phyloP scores from a whole-genome alignment of 1,140 invertebrate genomes.

The Brachionus rotundiformis region DNA sequence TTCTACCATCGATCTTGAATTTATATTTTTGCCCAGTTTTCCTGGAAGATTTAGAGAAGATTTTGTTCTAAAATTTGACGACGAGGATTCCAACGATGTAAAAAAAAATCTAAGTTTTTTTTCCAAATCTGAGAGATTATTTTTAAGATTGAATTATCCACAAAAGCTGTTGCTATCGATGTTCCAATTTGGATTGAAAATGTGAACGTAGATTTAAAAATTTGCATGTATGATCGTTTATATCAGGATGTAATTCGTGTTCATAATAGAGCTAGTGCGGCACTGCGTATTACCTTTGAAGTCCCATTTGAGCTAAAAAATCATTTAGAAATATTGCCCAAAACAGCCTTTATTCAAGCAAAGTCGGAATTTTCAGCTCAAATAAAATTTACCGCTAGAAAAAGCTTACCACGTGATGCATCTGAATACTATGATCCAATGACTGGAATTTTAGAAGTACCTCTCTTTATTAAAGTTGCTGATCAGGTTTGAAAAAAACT shows the following conservation, averaged over 20 bases:
- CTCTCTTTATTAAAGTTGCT: slow-evolving; percentile 61
- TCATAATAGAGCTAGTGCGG: slow-evolving; percentile 59
- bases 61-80: slow-evolving; percentile 31
- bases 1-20: neutral
- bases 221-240: slow-evolving; percentile 64
- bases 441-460: slow-evolving; percentile 62
- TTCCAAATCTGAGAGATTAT: too few relatives aligned
- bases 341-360: slow-evolving; percentile 64
- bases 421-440: slow-evolving; percentile 62
- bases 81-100: slow-evolving; percentile 39
- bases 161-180: slow-evolving; percentile 61
- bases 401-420: slow-evolving; percentile 59
- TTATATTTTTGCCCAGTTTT: neutral
- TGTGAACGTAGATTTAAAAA: slow-evolving; percentile 61
- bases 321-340: slow-evolving; percentile 63
- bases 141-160: slow-evolving; percentile 58
- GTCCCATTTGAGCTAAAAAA: slow-evolving; percentile 60
- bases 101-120: neutral
- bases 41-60: slow-evolving; percentile 49
- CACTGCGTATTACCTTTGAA: slow-evolving; percentile 60
- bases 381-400: slow-evolving; percentile 63
- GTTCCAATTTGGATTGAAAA: slow-evolving; percentile 64
- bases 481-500: slow-evolving; percentile 58
- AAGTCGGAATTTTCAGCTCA: slow-evolving; percentile 63
- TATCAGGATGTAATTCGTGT: slow-evolving; percentile 62